Percentiles rank a stretch among this genome's conserved stretches.
These are phyloP conservation scores for Oryzias melastigma DNA, from an alignment of 2,113 vertebrate genomes.

Conservation along the genomic window DNA sequence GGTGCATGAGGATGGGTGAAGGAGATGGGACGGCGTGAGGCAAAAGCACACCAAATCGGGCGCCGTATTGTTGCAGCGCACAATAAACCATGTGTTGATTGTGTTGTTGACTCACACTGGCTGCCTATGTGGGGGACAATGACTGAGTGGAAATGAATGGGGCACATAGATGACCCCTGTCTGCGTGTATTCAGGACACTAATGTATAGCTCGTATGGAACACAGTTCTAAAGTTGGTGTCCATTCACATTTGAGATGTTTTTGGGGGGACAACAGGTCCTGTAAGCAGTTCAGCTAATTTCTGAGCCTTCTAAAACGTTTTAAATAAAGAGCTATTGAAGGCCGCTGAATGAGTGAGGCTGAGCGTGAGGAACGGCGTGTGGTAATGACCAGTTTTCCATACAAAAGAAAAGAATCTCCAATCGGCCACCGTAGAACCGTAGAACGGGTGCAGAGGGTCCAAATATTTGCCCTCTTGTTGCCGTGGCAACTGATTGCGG, in stretches of 20 bases:
- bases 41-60: constrained; percentile 47
- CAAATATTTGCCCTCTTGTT: constrained; percentile 58
- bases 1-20: constrained; percentile 45
- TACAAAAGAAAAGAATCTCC: constrained; percentile 11
- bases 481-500: constrained; percentile 64
- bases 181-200: constrained; percentile 45
- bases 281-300: background rate
- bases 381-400: constrained; percentile 7
- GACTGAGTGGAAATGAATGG: constrained; percentile 65
- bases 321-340: background rate
- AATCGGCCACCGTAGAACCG: constrained; percentile 7
- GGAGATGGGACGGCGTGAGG: constrained; percentile 60
- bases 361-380: background rate
- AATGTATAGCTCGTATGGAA: constrained; percentile 23
- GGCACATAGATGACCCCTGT: constrained; percentile 31
- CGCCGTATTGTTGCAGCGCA: constrained; percentile 62
- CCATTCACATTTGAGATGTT: constrained; percentile 8
- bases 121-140: constrained; percentile 64
- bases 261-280: background rate
- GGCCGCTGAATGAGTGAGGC: background rate
- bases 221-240: constrained; percentile 17
- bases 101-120: constrained; percentile 67
- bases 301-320: background rate
- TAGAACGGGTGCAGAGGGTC: constrained; percentile 41
- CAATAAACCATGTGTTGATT: constrained; percentile 75